Evolutionary conservation across 2,113 vertebrate genomes (phyloP).

Genomic region (Hyperoodon ampullatus): DNA sequence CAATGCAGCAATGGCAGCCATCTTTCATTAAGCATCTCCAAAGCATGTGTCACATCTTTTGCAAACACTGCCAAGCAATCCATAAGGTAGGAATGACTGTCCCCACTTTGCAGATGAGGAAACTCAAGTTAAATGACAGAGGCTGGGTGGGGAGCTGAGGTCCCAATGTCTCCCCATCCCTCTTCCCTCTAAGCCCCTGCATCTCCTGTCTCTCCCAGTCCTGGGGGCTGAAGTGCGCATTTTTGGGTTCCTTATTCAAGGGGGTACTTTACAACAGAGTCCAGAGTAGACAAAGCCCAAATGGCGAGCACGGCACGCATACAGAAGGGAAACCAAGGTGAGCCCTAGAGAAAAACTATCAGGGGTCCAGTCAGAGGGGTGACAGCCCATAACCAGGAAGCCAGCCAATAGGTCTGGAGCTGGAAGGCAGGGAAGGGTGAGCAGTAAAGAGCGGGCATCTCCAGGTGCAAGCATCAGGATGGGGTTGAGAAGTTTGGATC

Average conservation of each 20-base stretch:
- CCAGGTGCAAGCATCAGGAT: not conserved
- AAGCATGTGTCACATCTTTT: fast-evolving
- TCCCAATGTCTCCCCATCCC: not conserved
- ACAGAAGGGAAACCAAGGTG: not conserved
- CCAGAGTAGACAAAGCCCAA: not conserved
- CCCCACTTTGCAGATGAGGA: not conserved
- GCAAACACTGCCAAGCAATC: not conserved
- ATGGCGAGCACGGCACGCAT: not conserved
- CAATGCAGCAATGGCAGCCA: too few species aligned
- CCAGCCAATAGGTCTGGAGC: not conserved
- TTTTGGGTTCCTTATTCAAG: not conserved
- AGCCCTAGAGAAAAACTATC: not conserved
- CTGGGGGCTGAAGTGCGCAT: fast-evolving
- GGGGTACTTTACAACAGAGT: not conserved
- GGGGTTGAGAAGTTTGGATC: not conserved
- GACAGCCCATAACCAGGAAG: not conserved
- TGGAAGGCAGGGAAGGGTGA: not conserved
- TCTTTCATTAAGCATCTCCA: not conserved
- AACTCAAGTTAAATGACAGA: not conserved
- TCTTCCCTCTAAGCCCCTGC: not conserved
- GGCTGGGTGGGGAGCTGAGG: not conserved
- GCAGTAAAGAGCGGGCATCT: not conserved
- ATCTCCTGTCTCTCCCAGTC: not conserved
- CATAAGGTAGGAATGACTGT: not conserved
- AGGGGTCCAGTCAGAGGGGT: not conserved